phyloP scores from a whole-genome alignment of 2,113 vertebrate genomes.

The Chloropsis cyanopogon region DNA sequence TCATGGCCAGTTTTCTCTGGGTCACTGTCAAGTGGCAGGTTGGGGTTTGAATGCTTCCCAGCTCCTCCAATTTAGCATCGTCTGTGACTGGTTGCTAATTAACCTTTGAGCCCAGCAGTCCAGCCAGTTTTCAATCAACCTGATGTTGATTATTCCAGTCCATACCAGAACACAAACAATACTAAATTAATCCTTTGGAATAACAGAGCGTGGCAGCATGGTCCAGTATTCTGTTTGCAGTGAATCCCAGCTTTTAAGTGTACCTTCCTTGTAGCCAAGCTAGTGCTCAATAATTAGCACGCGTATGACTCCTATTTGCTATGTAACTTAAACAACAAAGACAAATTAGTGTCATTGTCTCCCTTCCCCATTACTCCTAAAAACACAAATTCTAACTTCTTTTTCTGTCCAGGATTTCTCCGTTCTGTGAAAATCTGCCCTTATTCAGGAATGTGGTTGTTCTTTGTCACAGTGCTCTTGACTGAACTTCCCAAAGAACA shows the following conservation, averaged over 20 bases:
- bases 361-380: neutral
- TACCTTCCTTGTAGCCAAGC: neutral
- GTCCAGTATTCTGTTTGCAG: neutral
- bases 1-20: neutral
- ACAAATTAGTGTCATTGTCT: neutral
- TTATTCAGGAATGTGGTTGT: neutral
- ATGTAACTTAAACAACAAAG: neutral
- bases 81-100: neutral
- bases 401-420: neutral
- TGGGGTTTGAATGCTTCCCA: neutral
- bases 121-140: neutral
- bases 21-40: neutral
- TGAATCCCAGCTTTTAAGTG: neutral
- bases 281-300: neutral
- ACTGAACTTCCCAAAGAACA: neutral
- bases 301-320: neutral
- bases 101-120: neutral
- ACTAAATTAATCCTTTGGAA: neutral
- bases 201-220: neutral
- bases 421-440: neutral
- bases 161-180: neutral
- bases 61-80: neutral
- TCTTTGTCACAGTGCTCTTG: neutral
- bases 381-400: neutral
- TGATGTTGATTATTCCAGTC: neutral